phyloP scores from a whole-genome alignment of 2,113 vertebrate genomes.

The Girardinichthys multiradiatus region DNA sequence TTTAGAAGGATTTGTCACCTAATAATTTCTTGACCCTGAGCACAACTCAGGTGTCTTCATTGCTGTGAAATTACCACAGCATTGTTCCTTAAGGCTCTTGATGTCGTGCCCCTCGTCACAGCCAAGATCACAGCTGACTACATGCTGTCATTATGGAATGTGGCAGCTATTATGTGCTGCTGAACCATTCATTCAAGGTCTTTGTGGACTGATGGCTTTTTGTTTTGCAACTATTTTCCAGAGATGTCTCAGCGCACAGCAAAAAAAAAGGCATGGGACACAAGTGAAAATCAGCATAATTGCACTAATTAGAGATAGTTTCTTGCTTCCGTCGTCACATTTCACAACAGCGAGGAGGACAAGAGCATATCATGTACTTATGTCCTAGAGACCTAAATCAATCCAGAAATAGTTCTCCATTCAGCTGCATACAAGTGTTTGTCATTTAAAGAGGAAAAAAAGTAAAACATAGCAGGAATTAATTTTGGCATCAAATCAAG shows the following conservation, averaged over 20 bases:
- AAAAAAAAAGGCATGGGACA: constrained; percentile 76
- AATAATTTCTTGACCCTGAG: background rate
- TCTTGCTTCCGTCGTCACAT: constrained; percentile 82
- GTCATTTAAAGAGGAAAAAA: constrained; percentile 62
- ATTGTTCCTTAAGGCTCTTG: constrained; percentile 28
- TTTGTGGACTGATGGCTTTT: constrained; percentile 76
- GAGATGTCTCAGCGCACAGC: constrained; percentile 64
- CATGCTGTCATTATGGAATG: constrained; percentile 71
- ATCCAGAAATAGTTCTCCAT: constrained; percentile 73
- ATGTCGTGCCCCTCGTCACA: constrained; percentile 49
- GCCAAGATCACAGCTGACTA: constrained; percentile 62
- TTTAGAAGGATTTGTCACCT: background rate
- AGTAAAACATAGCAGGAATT: constrained; percentile 56
- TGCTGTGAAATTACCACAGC: background rate
- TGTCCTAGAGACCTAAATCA: constrained; percentile 76
- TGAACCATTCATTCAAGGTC: constrained; percentile 62
- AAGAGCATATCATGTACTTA: constrained; percentile 78
- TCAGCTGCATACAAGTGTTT: constrained; percentile 68
- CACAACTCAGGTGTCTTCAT: constrained; percentile 13
- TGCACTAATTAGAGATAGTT: constrained; percentile 87
- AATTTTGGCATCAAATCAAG: constrained; percentile 74
- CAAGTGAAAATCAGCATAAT: constrained; percentile 89
- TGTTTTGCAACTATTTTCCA: constrained; percentile 73
- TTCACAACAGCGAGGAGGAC: constrained; percentile 75
- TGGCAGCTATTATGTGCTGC: constrained; percentile 52